Conservation (phyloP, 2,888 invertebrate species). For the Steinernema scapterisci region DNA sequence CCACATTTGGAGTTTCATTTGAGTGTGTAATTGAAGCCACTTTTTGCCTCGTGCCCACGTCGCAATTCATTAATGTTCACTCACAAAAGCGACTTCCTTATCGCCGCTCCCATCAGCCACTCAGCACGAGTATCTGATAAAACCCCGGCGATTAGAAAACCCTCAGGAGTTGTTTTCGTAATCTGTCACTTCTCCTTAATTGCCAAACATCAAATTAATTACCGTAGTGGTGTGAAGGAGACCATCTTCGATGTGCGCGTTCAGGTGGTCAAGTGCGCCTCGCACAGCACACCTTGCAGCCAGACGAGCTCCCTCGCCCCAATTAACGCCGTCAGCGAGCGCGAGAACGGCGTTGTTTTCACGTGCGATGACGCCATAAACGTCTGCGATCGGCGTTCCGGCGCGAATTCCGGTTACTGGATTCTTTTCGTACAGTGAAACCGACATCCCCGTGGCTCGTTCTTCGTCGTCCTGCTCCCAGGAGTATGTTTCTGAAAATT, state of each 20-base stretch:
- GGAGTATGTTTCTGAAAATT: slow-evolving; percentile 42
- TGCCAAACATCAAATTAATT: slow-evolving; percentile 5
- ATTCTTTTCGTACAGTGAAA: slow-evolving; percentile 83
- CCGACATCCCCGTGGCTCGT: slow-evolving; percentile 76
- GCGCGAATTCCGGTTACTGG: slow-evolving; percentile 76
- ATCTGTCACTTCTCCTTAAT: background rate
- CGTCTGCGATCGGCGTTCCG: slow-evolving; percentile 82
- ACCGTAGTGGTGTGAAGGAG: slow-evolving; percentile 53
- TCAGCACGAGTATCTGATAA: too few species aligned
- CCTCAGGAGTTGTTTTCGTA: too few species aligned
- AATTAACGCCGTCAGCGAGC: slow-evolving; percentile 87
- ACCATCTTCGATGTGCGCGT: slow-evolving; percentile 67
- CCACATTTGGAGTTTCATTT: too few species aligned
- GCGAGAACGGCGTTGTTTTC: slow-evolving; percentile 79
- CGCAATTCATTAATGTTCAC: background rate
- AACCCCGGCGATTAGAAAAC: too few species aligned
- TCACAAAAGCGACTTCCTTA: too few species aligned
- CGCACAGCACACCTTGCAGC: slow-evolving; percentile 77
- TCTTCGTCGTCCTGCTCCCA: slow-evolving; percentile 73
- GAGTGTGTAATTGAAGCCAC: too few species aligned
- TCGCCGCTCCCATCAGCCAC: too few species aligned
- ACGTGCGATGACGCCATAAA: slow-evolving; percentile 77
- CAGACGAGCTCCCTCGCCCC: slow-evolving; percentile 75
- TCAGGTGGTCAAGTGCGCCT: slow-evolving; percentile 82
- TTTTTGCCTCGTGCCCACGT: background rate